A percentile compares a stretch with the other conserved stretches of the same genome.
phyloP scores from a whole-genome alignment of 2,113 vertebrate species.

The Cottus gobio region DNA sequence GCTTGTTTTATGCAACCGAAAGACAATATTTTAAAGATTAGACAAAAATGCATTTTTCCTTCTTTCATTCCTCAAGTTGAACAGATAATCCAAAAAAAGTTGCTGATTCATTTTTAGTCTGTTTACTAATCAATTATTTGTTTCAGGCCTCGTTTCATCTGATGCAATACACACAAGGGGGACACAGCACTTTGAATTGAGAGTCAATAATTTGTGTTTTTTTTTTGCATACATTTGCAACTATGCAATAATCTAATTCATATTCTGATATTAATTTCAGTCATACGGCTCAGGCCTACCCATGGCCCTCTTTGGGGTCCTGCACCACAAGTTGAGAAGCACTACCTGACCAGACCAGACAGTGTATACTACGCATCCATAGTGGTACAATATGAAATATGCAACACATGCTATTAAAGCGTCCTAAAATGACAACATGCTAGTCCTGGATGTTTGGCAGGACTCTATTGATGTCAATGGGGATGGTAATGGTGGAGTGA shows the following conservation, averaged over 20 bases:
- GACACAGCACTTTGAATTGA: not conserved
- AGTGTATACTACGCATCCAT: slow-evolving; percentile 16
- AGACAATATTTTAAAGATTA: not conserved
- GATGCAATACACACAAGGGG: too few relatives aligned
- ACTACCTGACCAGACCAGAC: slow-evolving; percentile 30
- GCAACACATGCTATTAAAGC: slow-evolving; percentile 56
- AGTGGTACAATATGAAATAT: slow-evolving; percentile 25
- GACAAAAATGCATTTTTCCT: not conserved
- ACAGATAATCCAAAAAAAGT: not conserved
- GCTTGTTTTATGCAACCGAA: not conserved
- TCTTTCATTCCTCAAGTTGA: not conserved
- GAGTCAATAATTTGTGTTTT: not conserved
- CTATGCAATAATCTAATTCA: not conserved
- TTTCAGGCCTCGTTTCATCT: too few relatives aligned
- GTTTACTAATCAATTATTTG: not conserved
- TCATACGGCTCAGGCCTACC: too few relatives aligned
- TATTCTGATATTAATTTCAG: not conserved
- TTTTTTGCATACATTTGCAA: not conserved
- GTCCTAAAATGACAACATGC: slow-evolving; percentile 59
- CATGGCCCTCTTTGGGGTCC: slow-evolving; percentile 1
- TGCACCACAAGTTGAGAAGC: slow-evolving; percentile 59
- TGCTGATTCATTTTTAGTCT: not conserved
- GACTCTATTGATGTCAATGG: slow-evolving; percentile 30
- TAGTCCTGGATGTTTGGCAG: slow-evolving; percentile 21
- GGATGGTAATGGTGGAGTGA: slow-evolving; percentile 25